Base-by-base conservation (phyloP, 2,113 vertebrate genomes). In the Meriones unguiculatus region DNA sequence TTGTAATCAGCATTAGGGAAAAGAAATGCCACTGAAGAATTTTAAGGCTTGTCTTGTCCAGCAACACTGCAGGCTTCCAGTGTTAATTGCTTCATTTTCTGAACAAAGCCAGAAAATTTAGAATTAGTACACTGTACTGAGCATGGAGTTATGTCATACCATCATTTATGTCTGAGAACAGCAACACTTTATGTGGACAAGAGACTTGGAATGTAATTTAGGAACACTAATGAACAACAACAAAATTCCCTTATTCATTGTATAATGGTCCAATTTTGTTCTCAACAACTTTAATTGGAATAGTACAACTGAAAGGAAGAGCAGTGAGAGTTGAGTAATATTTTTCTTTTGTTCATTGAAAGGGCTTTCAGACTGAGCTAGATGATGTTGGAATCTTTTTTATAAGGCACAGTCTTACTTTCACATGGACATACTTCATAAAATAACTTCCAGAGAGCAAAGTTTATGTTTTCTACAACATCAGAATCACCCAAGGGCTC, bases 171-270 rank as follows among this genome's bases (percentile, higher is more conserved):
- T 30, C 46, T 7, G 14, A 35, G 38, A 95, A 64, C 13, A 59
- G 76, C 41, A 77, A 57, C 59, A 46, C 0, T 35, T 28, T 93
- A 73, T 75, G 25, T 89, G 86, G 92, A 90, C 50, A 77, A 78
- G 52, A 78, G 46, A 75, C 38, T 92, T 57, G 35, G 73, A 70
- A 77, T 87, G 41, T 59, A 62, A 81, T 93, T 97, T 89, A 70
- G 72, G 75, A 92, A 93, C 54, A 73, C 70, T 89, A n/a, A 77
- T 85, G 93, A 69, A 59, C 35, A 69, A 54, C 50, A 85, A 14
- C 38, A 17, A 62, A 62, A 62, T 4, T 25, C 30, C 10, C 64
- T 64, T 46, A 30, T 30, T 93, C 87, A 70, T 28, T 82, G 59
- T 93, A 77, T 86, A 52, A 70, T 59, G 24, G 67, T 70, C 52